Evolutionary conservation across 2,888 invertebrate genomes (phyloP), one percentile per base, ranked within the genome.

Genomic region (Norana najaformis): DNA sequence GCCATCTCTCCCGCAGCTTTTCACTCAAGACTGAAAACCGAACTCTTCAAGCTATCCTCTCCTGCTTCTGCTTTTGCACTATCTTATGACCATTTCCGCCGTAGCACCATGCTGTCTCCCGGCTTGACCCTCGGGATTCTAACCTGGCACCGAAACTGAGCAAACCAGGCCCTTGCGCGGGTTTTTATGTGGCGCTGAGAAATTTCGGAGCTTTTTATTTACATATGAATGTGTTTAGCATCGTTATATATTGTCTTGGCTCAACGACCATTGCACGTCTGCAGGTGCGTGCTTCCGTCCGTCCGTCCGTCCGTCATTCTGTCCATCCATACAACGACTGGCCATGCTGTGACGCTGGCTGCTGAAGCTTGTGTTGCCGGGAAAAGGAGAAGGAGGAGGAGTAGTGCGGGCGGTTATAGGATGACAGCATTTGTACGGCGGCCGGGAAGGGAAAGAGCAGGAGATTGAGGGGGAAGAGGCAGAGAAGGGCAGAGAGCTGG

Each of bases 211-310:
- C n/a, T n/a, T n/a, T n/a, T n/a, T n/a, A n/a, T n/a, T n/a, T n/a
- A n/a, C 30, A n/a, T 69, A 69, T 69, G 30, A 69, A 69, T 69
- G 69, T 69, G n/a, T 69, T 69, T n/a, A n/a, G 69, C 69, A 69
- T 16, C n/a, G 69, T 69, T 69, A 69, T 69, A 69, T 69, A 69
- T 69, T 69, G 69, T 69, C 69, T 69, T 69, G 69, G 69, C 69
- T 69, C n/a, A 69, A n/a, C 69, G 69, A 69, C 69, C 69, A n/a
- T 69, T 69, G 69, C 8, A 69, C 1, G 13, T 69, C 69, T 69
- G 69, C 69, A 69, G 69, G 69, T 69, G 69, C 69, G n/a, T 69
- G 69, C 69, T 0, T 69, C 69, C 69, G 69, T 69, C 69, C 69
- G 30, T 69, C 30, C 69, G 30, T 30, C 69, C 69, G n/a, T 69